Evolutionary conservation across 2,888 invertebrate species (phyloP).

Genomic region (Drepana falcataria): DNA sequence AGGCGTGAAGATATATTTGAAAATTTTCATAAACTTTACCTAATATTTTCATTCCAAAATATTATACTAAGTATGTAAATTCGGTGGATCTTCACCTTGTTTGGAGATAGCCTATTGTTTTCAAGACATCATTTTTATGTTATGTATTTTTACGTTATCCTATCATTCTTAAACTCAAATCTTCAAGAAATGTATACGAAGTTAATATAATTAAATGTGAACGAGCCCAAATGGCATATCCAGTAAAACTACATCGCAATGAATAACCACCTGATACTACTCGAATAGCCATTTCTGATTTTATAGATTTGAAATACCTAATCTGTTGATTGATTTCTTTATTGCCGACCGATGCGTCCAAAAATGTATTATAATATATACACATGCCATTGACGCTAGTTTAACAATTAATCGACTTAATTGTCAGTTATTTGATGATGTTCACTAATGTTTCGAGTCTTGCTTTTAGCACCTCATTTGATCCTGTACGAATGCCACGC

Average conservation of each 20-base stretch:
- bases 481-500: constrained; percentile 56
- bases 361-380: constrained; percentile 51
- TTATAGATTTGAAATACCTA: constrained; percentile 78
- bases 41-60: no score
- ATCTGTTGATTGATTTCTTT: constrained; percentile 77
- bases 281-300: constrained; percentile 58
- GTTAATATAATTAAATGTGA: no score
- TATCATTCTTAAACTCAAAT: no score
- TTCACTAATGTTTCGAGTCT: constrained; percentile 60
- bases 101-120: no score
- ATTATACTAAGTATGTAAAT: no score
- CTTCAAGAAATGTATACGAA: neutral
- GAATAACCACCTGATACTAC: constrained; percentile 48
- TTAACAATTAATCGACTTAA: constrained; percentile 67
- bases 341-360: constrained; percentile 58
- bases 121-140: no score
- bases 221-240: constrained; percentile 28
- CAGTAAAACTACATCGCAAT: constrained; percentile 32
- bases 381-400: constrained; percentile 66
- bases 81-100: no score
- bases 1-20: no score
- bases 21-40: no score
- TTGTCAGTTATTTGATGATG: constrained; percentile 64
- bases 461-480: constrained; percentile 73
- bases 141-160: no score